Base-by-base conservation (phyloP, 2,888 invertebrate species). In the Smittia sp. region DNA sequence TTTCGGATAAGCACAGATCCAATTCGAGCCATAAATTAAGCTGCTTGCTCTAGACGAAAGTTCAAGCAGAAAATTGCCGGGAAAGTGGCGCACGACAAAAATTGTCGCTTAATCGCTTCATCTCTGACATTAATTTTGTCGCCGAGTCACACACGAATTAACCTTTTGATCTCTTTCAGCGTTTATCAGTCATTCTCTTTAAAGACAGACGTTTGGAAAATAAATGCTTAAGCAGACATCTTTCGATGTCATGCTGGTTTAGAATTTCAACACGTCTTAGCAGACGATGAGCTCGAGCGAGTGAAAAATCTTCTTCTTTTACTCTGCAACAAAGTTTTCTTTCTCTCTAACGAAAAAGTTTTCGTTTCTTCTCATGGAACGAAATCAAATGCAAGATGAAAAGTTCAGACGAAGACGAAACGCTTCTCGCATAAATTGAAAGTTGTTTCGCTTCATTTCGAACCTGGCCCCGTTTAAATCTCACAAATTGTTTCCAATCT, bases 231-330 rank as follows among this genome's bases (percentile, higher is more conserved):
- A 15, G 2, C 46, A 46, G 11, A 46, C 15, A 11, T 46, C n/a
- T 46, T 46, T 15, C 46, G 2, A n/a, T 13, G 46, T 46, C 46
- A 46, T 46, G 46, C 46, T 46, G 46, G 15, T 46, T 15, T 46
- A 46, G n/a, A 46, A 46, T 46, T 46, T 46, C 46, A 46, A 46
- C 46, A 46, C 46, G 46, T 46, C 46, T 46, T 46, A 15, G 15
- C n/a, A 46, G n/a, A 32, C 32, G 32, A 32, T 32, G 32, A 32
- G 4, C 9, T 32, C 32, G 4, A 32, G 32, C 9, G 32, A 32
- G n/a, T n/a, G n/a, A n/a, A n/a, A n/a, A n/a, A n/a, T n/a, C n/a
- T n/a, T n/a, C n/a, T n/a, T n/a, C n/a, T n/a, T n/a, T n/a, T n/a
- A n/a, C n/a, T n/a, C n/a, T n/a, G n/a, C n/a, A n/a, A n/a, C n/a